A percentile compares a stretch with the other conserved stretches of the same genome.
Evolutionary conservation across 1,140 invertebrate genomes (phyloP).

Genomic region (Bicyclus anynana): DNA sequence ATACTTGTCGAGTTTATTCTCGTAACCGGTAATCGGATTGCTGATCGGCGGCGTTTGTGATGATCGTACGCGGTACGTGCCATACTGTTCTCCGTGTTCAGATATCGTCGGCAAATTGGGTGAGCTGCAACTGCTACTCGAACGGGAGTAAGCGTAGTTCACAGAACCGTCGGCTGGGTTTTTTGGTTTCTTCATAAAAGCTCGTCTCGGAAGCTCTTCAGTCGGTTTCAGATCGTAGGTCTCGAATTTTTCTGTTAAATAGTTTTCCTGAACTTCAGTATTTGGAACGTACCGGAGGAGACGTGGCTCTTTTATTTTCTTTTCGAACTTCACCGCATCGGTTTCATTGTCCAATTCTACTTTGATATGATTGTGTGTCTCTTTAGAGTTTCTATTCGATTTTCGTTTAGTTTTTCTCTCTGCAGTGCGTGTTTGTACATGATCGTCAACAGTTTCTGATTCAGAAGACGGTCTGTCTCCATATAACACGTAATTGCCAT

Average conservation of each 20-base stretch:
- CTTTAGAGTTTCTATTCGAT: constrained; percentile 48
- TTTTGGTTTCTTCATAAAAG: constrained; percentile 65
- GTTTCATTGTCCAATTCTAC: constrained; percentile 67
- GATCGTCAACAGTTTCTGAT: constrained; percentile 62
- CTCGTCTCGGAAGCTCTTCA: constrained; percentile 48
- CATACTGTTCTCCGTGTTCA: constrained; percentile 60
- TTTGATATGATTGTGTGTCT: constrained; percentile 44
- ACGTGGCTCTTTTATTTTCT: constrained; percentile 61
- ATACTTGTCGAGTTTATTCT: constrained; percentile 67
- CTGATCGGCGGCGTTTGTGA: constrained; percentile 31
- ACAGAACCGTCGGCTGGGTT: constrained; percentile 65
- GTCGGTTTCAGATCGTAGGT: constrained; percentile 58
- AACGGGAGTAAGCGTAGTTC: constrained; percentile 64
- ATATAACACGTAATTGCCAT: constrained; percentile 67
- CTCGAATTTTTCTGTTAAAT: constrained; percentile 60
- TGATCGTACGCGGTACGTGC: constrained; percentile 49
- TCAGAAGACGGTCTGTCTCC: constrained; percentile 63
- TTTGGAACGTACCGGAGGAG: constrained; percentile 64
- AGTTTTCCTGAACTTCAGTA: constrained; percentile 59
- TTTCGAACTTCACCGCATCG: constrained; percentile 66
- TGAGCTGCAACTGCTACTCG: constrained; percentile 64
- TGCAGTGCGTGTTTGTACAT: constrained; percentile 57
- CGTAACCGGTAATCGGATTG: constrained; percentile 42
- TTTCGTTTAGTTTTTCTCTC: constrained; percentile 57
- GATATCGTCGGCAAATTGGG: constrained; percentile 67